These are phyloP conservation scores for Ichneumon xanthorius DNA, from an alignment of 2,888 invertebrate species.

Conservation along the genomic window DNA sequence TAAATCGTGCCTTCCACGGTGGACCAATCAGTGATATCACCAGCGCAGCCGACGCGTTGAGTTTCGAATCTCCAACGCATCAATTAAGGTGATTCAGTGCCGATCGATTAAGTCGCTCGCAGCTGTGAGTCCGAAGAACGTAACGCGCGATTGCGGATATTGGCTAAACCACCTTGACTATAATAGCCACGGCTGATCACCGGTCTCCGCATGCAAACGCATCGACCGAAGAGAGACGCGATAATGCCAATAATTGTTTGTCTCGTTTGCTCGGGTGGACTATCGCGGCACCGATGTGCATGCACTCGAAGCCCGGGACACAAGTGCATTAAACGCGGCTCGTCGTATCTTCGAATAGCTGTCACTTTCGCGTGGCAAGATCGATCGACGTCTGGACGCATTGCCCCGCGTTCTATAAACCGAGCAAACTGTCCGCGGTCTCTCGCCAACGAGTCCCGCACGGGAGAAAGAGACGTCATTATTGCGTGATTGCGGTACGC, in stretches of 20 bases:
- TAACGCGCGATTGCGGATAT: background rate
- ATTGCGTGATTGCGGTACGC: conserved; percentile 76
- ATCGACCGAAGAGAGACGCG: conserved; percentile 10
- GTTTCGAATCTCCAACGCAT: conserved; percentile 67
- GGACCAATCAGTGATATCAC: conserved; percentile 61
- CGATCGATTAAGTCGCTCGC: conserved; percentile 58
- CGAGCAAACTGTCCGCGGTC: background rate
- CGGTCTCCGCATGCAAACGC: background rate
- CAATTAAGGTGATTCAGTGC: conserved; percentile 66
- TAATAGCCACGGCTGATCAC: background rate
- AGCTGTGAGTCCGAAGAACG: conserved; percentile 22
- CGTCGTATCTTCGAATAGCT: conserved; percentile 64
- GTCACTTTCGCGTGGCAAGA: conserved; percentile 69
- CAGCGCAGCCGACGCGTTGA: conserved; percentile 50
- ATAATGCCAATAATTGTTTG: conserved; percentile 19
- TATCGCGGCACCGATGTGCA: conserved; percentile 13
- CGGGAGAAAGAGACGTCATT: conserved; percentile 70
- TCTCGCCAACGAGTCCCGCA: background rate
- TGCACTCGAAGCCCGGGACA: conserved; percentile 2
- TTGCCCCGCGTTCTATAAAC: conserved; percentile 33
- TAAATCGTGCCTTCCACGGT: conserved; percentile 34
- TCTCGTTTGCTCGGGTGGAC: conserved; percentile 22
- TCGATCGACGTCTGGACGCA: conserved; percentile 68
- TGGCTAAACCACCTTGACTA: background rate
- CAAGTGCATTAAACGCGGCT: conserved; percentile 31